Conservation (phyloP, 2,113 vertebrate genomes). For the Oncorhynchus kisutch region DNA sequence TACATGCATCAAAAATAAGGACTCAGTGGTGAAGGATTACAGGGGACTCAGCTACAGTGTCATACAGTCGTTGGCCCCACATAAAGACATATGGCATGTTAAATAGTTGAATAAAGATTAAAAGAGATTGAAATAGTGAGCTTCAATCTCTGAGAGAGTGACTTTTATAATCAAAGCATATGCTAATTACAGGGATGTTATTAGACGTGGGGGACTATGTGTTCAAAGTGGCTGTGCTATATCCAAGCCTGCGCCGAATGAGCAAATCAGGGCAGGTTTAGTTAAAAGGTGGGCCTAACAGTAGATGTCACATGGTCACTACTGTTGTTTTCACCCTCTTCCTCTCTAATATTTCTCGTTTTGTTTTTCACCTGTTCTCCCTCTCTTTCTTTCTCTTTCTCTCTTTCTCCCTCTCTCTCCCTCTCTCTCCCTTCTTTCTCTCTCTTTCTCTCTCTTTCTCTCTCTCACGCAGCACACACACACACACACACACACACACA, state of each 20-base stretch:
- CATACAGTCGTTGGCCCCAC: conserved; percentile 36
- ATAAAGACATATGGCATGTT: conserved; percentile 39
- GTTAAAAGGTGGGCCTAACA: conserved; percentile 38
- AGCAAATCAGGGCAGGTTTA: conserved; percentile 50
- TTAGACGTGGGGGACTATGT: conserved; percentile 49
- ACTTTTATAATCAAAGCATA: conserved; percentile 72
- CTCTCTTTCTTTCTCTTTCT: too few species aligned
- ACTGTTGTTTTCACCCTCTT: conserved; percentile 10
- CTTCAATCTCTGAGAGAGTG: conserved; percentile 57
- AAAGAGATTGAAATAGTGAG: conserved; percentile 57
- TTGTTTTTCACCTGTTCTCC: neutral
- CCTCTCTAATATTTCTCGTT: neutral
- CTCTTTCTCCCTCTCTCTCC: rapidly evolving
- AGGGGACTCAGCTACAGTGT: conserved; percentile 18
- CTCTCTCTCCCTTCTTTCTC: too few species aligned
- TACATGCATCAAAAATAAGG: neutral
- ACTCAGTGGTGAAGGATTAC: conserved; percentile 4
- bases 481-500: too few species aligned
- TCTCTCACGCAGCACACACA: too few species aligned
- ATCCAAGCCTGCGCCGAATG: conserved; percentile 46
- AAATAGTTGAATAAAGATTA: conserved; percentile 56
- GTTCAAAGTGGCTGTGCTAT: conserved; percentile 38
- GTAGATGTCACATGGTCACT: conserved; percentile 57
- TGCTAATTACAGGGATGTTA: conserved; percentile 67
- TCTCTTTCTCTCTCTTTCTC: neutral